Conservation (phyloP, 2,888 invertebrate species). For the Macrosiphum euphorbiae region DNA sequence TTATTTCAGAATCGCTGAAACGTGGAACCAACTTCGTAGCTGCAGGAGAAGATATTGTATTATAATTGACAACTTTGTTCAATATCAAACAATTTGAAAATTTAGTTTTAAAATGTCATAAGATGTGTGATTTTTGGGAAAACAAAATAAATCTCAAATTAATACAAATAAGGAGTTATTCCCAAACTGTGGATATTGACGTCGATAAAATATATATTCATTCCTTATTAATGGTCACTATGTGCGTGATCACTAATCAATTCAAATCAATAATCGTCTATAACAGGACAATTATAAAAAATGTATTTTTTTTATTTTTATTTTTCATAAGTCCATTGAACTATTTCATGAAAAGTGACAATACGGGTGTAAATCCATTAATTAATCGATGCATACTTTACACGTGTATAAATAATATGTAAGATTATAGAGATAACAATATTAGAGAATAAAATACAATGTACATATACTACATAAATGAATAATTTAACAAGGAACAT, state of each 20-base stretch:
- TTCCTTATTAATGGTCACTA: neutral
- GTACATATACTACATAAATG: neutral
- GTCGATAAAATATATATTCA: neutral
- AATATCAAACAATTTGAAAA: neutral
- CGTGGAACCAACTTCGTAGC: neutral
- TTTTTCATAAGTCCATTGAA: neutral
- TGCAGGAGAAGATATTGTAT: neutral
- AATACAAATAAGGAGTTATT: neutral
- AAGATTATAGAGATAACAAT: neutral
- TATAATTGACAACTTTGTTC: neutral
- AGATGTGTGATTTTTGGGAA: neutral
- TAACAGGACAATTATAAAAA: neutral
- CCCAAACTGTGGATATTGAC: neutral
- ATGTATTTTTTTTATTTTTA: too few relatives aligned
- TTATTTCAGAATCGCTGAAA: neutral
- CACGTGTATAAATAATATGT: neutral
- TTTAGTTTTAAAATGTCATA: neutral
- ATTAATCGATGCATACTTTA: neutral
- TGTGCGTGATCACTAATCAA: neutral
- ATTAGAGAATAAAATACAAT: neutral
- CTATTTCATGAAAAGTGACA: neutral
- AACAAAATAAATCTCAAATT: neutral
- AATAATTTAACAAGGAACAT: neutral
- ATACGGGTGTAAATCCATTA: neutral
- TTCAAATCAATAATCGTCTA: neutral